A percentile compares a stretch with the other conserved stretches of the same genome.
phyloP scores from a whole-genome alignment of 2,888 invertebrate species.

The Rotaria sp. region DNA sequence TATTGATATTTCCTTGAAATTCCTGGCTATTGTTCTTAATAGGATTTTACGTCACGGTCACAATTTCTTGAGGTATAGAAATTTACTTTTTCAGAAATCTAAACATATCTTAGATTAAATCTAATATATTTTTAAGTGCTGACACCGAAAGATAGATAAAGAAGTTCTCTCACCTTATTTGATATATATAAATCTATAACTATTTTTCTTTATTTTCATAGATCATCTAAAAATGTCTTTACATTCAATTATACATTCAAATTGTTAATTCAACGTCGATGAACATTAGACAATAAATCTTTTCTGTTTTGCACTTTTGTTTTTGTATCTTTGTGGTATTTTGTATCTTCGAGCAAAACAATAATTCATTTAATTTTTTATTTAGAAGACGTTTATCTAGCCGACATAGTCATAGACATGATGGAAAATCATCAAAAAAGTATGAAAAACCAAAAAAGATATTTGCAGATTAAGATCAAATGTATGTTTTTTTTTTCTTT shows the following conservation, averaged over 20 bases:
- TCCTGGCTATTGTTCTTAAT: too few relatives aligned
- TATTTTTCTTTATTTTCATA: background rate
- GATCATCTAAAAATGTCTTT: background rate
- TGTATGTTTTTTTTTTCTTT: background rate
- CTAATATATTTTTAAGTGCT: too few relatives aligned
- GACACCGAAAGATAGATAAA: too few relatives aligned
- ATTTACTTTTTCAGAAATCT: too few relatives aligned
- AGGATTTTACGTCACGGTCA: too few relatives aligned
- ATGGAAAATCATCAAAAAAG: conserved; percentile 18
- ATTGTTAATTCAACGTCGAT: background rate
- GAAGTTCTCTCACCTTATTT: too few relatives aligned
- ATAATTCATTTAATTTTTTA: background rate
- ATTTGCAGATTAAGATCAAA: too few relatives aligned
- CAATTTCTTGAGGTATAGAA: too few relatives aligned
- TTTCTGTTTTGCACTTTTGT: background rate
- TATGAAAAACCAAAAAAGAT: background rate
- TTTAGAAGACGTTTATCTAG: background rate
- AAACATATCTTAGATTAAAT: too few relatives aligned
- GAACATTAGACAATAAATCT: background rate
- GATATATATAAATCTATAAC: too few relatives aligned
- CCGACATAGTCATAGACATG: background rate
- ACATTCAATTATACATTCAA: too few relatives aligned
- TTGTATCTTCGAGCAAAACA: background rate
- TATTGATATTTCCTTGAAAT: too few relatives aligned
- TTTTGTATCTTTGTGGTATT: background rate